phyloP scores from a whole-genome alignment of 1,140 invertebrate species.

The Vollenhovia emeryi region DNA sequence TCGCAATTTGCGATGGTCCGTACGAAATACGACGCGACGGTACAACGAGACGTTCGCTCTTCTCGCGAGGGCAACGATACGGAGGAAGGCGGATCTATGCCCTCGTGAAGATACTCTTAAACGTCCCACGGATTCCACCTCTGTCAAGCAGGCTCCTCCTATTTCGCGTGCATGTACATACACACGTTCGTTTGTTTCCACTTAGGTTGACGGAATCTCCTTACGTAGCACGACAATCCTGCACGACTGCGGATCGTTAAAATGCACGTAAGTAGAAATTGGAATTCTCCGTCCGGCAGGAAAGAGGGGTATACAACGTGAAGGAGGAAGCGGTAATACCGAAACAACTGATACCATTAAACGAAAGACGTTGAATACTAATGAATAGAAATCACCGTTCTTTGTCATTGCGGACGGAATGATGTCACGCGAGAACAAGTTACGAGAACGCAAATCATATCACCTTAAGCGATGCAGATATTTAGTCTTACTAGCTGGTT shows the following conservation, averaged over 20 bases:
- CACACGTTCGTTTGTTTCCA: conserved; percentile 62
- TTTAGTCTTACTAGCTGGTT: neutral
- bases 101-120: conserved; percentile 59
- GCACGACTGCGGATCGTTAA: conserved; percentile 55
- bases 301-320: neutral
- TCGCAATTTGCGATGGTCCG: conserved; percentile 23
- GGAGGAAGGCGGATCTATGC: conserved; percentile 56
- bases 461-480: conserved; percentile 37
- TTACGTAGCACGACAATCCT: conserved; percentile 63
- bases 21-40: conserved; percentile 11
- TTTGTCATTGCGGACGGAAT: conserved; percentile 41
- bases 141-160: conserved; percentile 64
- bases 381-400: conserved; percentile 46
- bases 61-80: conserved; percentile 46
- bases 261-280: conserved; percentile 59
- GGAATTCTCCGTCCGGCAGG: conserved; percentile 41
- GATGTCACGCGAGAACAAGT: conserved; percentile 53
- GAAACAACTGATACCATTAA: conserved; percentile 50
- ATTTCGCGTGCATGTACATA: conserved; percentile 58
- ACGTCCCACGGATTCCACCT: conserved; percentile 64
- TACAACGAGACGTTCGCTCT: conserved; percentile 3
- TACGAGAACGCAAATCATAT: conserved; percentile 48
- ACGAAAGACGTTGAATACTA: conserved; percentile 52
- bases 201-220: conserved; percentile 62
- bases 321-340: conserved; percentile 48